Evolutionary conservation across 2,113 vertebrate genomes (phyloP), one percentile per base, ranked within the genome.

Genomic region (Elephantulus edwardii): DNA sequence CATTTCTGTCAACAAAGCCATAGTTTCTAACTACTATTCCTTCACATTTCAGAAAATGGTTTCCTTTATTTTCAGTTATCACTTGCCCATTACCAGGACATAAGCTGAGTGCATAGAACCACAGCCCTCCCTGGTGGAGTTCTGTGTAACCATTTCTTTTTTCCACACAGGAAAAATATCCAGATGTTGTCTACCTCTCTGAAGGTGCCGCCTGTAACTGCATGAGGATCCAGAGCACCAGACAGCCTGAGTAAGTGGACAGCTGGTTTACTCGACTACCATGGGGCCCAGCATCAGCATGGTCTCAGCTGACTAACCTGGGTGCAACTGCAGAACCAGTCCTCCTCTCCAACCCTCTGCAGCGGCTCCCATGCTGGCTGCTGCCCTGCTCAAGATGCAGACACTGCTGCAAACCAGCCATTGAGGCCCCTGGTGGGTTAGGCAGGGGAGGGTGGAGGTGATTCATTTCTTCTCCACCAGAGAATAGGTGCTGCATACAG

Each of bases 121-220:
- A 26, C 26, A 19, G 24, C 30, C 33, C 22, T 17, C 64, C 48
- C 24, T 2, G 1, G 33, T 2, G 24, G n/a, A n/a, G 16, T 42
- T 52, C 24, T 64, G 30, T 64, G 42, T 84, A 38, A 68, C 22
- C 4, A 0, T 52, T 82, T 56, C 48, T 60, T 91, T 40, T 89
- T 35, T 66, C 50, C 70, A 22, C 6, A 0, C 91, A 99, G 98
- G 95, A 89, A 22, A 98, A 98, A 92, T 98, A 98, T 22, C 98
- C 98, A 56, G 92, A 96, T 0, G 1, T 93, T 0, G 98, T 98
- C 50, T 92, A 60, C 60, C 97, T 98, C 88, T 96, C 98, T 0
- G 97, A 98, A 75, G 98, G 98, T 40, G 60, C 95, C 44, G 78
- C 66, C 33, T 97, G 97, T 19, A 97, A 97, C 62, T 91, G 91